A percentile compares a stretch with the other conserved stretches of the same genome.
phyloP scores from a whole-genome alignment of 2,113 vertebrate genomes.

The Pelobates fuscus region DNA sequence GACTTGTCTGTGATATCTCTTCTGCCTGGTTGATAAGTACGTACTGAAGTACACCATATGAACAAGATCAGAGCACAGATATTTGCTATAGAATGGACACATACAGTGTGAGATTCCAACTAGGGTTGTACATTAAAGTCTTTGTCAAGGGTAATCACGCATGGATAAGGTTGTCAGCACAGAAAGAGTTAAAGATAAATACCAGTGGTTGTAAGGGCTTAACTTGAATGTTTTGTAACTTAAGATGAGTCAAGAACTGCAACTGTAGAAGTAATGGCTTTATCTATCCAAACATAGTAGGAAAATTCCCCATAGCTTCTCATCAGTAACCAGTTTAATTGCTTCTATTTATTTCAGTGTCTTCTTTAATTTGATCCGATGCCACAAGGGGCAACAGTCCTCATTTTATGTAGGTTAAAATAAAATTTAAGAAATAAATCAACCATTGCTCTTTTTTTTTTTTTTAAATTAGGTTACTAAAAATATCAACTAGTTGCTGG shows the following conservation, averaged over 20 bases:
- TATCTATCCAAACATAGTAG: slow-evolving; percentile 16
- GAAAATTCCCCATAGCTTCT: slow-evolving; percentile 32
- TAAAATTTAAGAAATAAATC: not conserved
- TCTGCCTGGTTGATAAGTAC: no score
- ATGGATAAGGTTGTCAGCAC: no score
- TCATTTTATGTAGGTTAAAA: slow-evolving; percentile 39
- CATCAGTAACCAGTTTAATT: slow-evolving; percentile 44
- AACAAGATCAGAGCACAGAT: no score
- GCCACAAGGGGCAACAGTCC: slow-evolving; percentile 16
- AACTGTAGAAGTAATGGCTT: slow-evolving; percentile 8
- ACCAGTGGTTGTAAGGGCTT: not conserved
- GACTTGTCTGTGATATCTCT: no score
- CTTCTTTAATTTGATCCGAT: slow-evolving; percentile 27
- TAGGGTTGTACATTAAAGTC: no score
- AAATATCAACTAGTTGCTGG: not conserved
- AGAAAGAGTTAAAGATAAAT: not conserved
- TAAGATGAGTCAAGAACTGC: not conserved
- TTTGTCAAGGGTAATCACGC: no score
- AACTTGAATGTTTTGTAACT: not conserved
- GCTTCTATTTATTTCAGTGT: slow-evolving; percentile 40
- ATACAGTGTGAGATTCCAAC: no score
- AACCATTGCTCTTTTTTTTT: no score
- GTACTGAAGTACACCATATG: no score
- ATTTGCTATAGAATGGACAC: no score
- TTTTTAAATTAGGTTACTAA: not conserved